Conservation (phyloP, 2,113 vertebrate species). For the Sinocyclocheilus anshuiensis region DNA sequence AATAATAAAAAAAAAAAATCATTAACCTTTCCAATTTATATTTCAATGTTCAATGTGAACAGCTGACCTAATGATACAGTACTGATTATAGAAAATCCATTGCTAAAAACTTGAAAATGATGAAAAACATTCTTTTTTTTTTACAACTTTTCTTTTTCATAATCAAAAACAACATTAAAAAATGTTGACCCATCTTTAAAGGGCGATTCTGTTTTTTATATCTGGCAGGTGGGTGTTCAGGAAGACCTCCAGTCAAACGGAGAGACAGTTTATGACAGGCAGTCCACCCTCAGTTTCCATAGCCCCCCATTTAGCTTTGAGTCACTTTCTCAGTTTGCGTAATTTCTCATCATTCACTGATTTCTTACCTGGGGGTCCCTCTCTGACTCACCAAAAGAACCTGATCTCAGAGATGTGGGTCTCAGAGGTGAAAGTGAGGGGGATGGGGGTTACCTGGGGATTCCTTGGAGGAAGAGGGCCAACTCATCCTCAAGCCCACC, state of each 20-base stretch:
- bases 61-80: neutral
- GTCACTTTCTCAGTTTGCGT: constrained; percentile 43
- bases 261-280: constrained; percentile 48
- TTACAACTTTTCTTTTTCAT: neutral
- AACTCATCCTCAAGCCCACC: constrained; percentile 13
- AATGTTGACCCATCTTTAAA: neutral
- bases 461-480: constrained; percentile 58
- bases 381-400: constrained; percentile 69
- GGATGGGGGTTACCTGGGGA: constrained; percentile 68
- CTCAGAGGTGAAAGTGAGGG: constrained; percentile 46
- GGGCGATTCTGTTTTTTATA: constrained; percentile 69
- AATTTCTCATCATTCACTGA: constrained; percentile 44
- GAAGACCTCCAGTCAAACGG: constrained; percentile 64
- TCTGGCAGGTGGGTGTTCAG: constrained; percentile 50
- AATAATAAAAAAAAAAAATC: neutral
- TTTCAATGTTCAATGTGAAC: neutral
- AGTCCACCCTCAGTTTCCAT: constrained; percentile 72
- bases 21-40: too few species aligned
- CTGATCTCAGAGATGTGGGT: constrained; percentile 54
- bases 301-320: constrained; percentile 42
- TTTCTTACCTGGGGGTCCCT: constrained; percentile 72
- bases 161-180: neutral
- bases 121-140: neutral
- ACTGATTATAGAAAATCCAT: neutral
- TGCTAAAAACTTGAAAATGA: neutral